These are phyloP conservation scores for Pleuronectes platessa DNA, from an alignment of 2,113 vertebrate species.

Conservation along the genomic window DNA sequence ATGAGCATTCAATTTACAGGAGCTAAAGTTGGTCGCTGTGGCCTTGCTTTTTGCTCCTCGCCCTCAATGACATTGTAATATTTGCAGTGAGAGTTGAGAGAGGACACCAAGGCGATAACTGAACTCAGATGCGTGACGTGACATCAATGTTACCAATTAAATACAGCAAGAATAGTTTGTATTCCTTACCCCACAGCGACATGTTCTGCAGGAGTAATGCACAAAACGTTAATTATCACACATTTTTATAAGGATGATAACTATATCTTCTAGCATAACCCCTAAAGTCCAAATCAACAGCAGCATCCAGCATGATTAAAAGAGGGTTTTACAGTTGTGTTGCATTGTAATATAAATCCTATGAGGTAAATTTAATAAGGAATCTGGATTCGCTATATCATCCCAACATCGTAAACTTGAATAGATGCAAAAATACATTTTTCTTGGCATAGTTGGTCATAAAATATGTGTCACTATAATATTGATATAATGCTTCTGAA, in stretches of 20 bases:
- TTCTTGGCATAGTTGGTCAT: background rate
- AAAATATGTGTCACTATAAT: constrained; percentile 24
- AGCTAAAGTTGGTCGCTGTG: constrained; percentile 66
- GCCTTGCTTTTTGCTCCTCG: constrained; percentile 52
- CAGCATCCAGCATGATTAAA: background rate
- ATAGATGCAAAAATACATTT: background rate
- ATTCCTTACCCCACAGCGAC: too few relatives aligned
- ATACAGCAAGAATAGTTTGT: too few relatives aligned
- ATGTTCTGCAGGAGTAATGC: too few relatives aligned
- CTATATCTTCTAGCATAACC: background rate
- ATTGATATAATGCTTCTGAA: constrained; percentile 23
- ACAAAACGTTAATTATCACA: background rate
- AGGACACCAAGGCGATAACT: too few relatives aligned
- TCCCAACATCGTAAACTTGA: background rate
- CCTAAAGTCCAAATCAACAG: background rate
- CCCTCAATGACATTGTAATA: constrained; percentile 24
- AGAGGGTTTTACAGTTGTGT: background rate
- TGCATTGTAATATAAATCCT: background rate
- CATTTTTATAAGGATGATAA: background rate
- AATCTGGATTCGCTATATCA: background rate
- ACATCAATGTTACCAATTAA: too few relatives aligned
- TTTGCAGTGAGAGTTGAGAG: too few relatives aligned
- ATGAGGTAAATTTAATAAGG: background rate
- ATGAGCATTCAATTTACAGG: constrained; percentile 78
- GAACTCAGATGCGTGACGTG: too few relatives aligned